Percentiles rank a stretch among this genome's conserved stretches.
Conservation (phyloP, 2,888 invertebrate genomes). For the Therioaphis trifolii region DNA sequence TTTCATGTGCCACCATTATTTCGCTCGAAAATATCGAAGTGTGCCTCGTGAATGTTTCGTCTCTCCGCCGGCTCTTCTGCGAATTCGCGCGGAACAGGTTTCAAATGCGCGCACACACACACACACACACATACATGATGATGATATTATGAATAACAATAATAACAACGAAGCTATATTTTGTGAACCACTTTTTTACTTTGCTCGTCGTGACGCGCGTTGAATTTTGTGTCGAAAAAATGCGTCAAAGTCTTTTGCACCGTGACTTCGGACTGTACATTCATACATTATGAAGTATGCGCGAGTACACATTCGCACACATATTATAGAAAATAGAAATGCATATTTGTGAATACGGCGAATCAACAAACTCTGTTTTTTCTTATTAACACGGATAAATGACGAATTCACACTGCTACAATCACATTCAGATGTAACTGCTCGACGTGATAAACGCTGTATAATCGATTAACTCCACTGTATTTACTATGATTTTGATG, state of each 20-base stretch:
- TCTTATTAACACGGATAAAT: too few relatives aligned
- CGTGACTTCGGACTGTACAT: neutral
- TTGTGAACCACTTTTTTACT: neutral
- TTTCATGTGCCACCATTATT: too few relatives aligned
- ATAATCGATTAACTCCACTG: slow-evolving; percentile 2
- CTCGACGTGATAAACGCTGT: too few relatives aligned
- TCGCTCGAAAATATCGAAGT: slow-evolving; percentile 10
- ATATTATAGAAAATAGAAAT: too few relatives aligned
- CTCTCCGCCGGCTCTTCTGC: neutral
- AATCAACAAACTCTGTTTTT: too few relatives aligned
- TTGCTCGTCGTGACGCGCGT: neutral
- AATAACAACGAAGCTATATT: neutral
- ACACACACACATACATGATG: neutral
- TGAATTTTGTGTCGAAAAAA: neutral
- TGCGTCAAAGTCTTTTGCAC: neutral
- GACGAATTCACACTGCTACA: too few relatives aligned
- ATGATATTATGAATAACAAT: neutral
- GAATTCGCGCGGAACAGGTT: slow-evolving; percentile 25
- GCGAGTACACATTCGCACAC: too few relatives aligned
- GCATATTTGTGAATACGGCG: too few relatives aligned
- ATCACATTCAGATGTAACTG: too few relatives aligned
- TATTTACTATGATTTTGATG: slow-evolving; percentile 11
- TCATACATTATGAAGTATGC: neutral
- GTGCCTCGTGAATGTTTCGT: slow-evolving; percentile 10
- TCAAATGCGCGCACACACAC: neutral